A percentile compares a stretch with the other conserved stretches of the same genome.
phyloP scores from a whole-genome alignment of 2,888 invertebrate genomes.

The Zygaena filipendulae region DNA sequence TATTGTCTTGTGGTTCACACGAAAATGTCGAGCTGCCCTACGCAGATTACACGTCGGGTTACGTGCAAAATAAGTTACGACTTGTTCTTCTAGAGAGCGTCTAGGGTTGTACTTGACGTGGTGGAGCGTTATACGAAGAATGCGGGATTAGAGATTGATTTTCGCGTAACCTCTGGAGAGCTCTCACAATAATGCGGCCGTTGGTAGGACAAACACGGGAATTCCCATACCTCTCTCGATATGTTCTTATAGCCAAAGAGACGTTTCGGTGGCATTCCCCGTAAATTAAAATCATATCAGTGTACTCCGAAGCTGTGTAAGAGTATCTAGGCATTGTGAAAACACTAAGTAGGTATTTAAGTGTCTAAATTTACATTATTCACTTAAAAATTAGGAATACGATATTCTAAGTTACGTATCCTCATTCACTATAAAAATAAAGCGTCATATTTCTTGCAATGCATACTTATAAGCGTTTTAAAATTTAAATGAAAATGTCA shows the following conservation, averaged over 20 bases:
- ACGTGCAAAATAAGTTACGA: conserved; percentile 1
- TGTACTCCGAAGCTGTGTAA: conserved; percentile 5
- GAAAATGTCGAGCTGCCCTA: conserved; percentile 1
- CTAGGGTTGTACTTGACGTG: no score
- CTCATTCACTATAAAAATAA: no score
- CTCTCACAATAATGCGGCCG: conserved; percentile 1
- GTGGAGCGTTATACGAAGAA: no score
- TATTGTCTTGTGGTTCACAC: conserved; percentile 1
- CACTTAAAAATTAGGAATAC: no score
- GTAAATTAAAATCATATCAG: conserved; percentile 6
- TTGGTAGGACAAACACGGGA: conserved; percentile 2
- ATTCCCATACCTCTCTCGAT: conserved; percentile 4
- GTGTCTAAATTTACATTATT: no score
- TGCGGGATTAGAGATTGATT: conserved; percentile 2
- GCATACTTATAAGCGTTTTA: no score
- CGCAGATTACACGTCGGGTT: conserved; percentile 1
- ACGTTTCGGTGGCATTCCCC: conserved; percentile 5
- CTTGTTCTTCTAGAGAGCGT: neutral
- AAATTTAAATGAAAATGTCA: no score
- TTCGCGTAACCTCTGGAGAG: conserved; percentile 3
- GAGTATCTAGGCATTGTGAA: conserved; percentile 1
- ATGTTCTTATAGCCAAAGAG: conserved; percentile 4
- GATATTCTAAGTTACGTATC: no score
- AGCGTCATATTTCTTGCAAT: no score
- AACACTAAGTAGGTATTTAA: no score